Base-by-base conservation (phyloP, 1,140 invertebrate genomes). In the Adoxophyes honmai region DNA sequence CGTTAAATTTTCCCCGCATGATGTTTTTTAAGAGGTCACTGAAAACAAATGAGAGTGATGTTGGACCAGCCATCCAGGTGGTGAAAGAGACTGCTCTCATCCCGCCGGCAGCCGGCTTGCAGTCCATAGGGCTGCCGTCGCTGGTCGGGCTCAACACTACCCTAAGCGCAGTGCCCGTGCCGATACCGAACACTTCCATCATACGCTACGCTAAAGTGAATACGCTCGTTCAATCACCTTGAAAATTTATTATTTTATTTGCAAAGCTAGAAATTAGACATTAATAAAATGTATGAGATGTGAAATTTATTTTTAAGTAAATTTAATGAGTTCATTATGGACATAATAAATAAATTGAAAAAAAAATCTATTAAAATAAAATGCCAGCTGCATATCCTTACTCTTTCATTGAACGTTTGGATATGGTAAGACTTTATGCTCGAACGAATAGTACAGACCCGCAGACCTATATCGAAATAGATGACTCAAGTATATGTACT, bases 201-300 rank as follows among this genome's bases (percentile, higher is more conserved):
- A 75, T 86, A 1, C 77, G 74, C 55, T 86, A 83, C 28, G 70
- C 80, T 13, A 86, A 82, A 67, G 70, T 83, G 0, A 83, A 75
- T 34, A 79, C 82, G 1, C 48, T 81, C 14, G 54, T 83, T 5
- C 62, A 70, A 34, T 63, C 60, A 4, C 62, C 64, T 39, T 62
- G 60, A 64, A 52, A n/a, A n/a, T n/a, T n/a, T n/a, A n/a, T n/a
- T n/a, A n/a, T n/a, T 28, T 28, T 6, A 28, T 28, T 28, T 28
- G 21, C 2, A 28, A 2, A 3, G 2, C 21, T 28, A 3, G 6
- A 28, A 28, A 6, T 3, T 3, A 28, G 21, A 3, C 21, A 28
- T 28, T 28, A 28, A 6, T 28, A 3, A 28, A 28, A 28, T 28
- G 6, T 3, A n/a, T n/a, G n/a, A n/a, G n/a, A n/a, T n/a, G n/a